Evolutionary conservation across 2,888 invertebrate species (phyloP), one percentile per base, ranked within the genome.

Genomic region (Yponomeuta sedellus): DNA sequence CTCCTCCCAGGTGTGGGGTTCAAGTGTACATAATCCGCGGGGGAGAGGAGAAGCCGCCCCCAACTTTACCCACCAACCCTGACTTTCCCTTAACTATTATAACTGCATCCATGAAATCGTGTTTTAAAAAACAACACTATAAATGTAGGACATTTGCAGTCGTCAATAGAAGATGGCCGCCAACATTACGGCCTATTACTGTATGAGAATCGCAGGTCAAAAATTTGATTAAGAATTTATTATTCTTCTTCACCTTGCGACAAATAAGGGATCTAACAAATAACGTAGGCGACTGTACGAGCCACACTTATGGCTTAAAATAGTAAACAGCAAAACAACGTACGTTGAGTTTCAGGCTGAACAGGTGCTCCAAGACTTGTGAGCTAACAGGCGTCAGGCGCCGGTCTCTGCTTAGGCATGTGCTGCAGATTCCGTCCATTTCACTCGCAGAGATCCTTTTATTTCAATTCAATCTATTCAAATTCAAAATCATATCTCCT

Each of bases 381-480:
- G 44, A 3, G 44, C 44, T 52, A 52, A 59, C 59, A 59, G 59
- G 20, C 59, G 22, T 22, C 59, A 59, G 59, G 25, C 59, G 22
- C 20, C 59, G 59, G 22, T 12, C 59, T 59, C 25, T 59, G 25
- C 59, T 59, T 20, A 59, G 59, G 11, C 59, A 59, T 10, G 59
- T 59, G 12, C 20, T 25, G 25, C 59, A 59, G 25, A 59, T 25
- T 12, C 59, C 59, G 20, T 59, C 59, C 59, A 59, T 59, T 22
- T 59, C 59, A 52, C 16, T 52, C 12, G 4, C 16, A 52, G 5
- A 1, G 16, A 52, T 16, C 3, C 4, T 16, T 52, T 10, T 52
- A 6, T 52, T n/a, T n/a, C n/a, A n/a, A n/a, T n/a, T n/a, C n/a
- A n/a, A n/a, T 52, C 44, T 6, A 12, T 52, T 52, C 4, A 16